Base-by-base conservation (phyloP, 1,140 invertebrate species). In the Drosophila paulistorum region DNA sequence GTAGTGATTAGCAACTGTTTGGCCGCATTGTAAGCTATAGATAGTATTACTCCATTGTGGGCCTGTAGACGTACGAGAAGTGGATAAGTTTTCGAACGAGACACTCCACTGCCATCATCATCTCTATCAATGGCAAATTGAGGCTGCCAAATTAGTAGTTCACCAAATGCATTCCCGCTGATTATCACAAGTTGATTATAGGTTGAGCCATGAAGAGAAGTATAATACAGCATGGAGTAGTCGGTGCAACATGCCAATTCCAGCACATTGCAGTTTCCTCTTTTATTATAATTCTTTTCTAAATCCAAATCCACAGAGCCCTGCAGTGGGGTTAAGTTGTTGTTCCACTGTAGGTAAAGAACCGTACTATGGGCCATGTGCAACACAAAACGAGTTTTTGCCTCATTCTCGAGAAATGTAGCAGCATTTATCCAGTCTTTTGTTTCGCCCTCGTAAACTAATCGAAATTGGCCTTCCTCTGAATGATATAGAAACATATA, bases 1-100 rank as follows among this genome's bases (percentile, higher is more conserved):
- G 91, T 83, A 6, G 91, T 92, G 7, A 82, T 74, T 23, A 92
- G 7, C 14, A 89, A 26, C 6, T 71, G 39, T 1, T 61, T 51
- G 6, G 55, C 1, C 26, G 71, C 20, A 33, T 81, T 51, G 10
- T 75, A 77, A 10, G 90, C 77, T 65, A 92, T 91, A 9, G 85
- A 87, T 61, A 90, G 87, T 13, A 92, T 87, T 4, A 92, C 91
- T 20, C 91, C 91, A 67, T 91, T 91, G 57, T 92, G 91, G 0
- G 84, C 82, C 30, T 74, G 65, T 10, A 91, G 42, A 2, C 91
- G 77, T 33, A 79, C 68, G 0, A 70, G 57, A 11, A 90, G 33
- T 4, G 69, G 70, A 64, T 74, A 86, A 9, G 42, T 59, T 48
- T 65, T 74, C 0, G 55, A 20, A 2, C 1, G 11, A 3, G 37